Base-by-base conservation (phyloP, 1,140 invertebrate species). In the Drosophila mauritiana region DNA sequence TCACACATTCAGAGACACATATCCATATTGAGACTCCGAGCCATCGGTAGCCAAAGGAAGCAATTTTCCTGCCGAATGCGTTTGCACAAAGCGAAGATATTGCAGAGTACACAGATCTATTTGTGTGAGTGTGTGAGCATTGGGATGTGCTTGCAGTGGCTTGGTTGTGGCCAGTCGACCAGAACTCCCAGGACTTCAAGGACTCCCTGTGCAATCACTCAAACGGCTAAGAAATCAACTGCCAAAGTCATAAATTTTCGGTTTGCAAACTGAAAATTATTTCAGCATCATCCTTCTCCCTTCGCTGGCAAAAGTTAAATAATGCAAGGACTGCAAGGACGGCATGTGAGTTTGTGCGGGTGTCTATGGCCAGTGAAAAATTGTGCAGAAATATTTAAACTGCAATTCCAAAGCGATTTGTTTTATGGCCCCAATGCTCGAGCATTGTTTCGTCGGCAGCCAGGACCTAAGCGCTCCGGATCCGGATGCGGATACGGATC, bases 331-430 rank as follows among this genome's bases (percentile, higher is more conserved):
- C 57, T n/a, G 8, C 31, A 31, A 31, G 31, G 31, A 31, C 31
- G 31, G 31, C 31, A 31, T 31, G 31, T 8, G 31, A 31, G 31
- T 31, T 31, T 31, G 31, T 31, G 37, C 4, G 37, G 37, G 37
- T 39, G 12, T 10, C 37, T 39, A 39, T 0, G 27, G 37, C 36
- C 40, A 42, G 63, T 58, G 63, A 69, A 75, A 84, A 75, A 69
- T 68, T 64, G 56, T 70, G 43, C 70, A 59, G 65, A 84, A 83
- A 84, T 84, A 80, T 84, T 84, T 83, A 80, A 83, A 83, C 68
- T 85, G 70, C 80, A 85, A 85, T 83, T 83, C 72, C 63, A 76
- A 85, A 85, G 76, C 72, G 72, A 83, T 83, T 83, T 84, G 80
- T 80, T 85, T 76, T 72, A 80, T 85, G 72, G 65, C 56, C 53